Base-by-base conservation (phyloP, 2,113 vertebrate genomes). In the Poeciliopsis retropinna region DNA sequence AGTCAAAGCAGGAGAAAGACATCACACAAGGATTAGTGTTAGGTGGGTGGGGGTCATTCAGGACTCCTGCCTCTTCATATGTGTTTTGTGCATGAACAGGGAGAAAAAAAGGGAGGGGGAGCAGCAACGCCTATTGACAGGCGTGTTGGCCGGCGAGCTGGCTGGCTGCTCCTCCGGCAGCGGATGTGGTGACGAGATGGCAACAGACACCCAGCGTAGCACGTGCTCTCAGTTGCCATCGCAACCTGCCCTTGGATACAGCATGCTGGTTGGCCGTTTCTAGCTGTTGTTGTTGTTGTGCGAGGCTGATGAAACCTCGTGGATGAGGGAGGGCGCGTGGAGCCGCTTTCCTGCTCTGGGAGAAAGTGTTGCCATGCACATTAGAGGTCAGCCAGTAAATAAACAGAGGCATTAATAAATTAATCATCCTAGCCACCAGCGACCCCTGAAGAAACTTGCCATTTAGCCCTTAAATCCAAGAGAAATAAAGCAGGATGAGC, bases 191-290 rank as follows among this genome's bases (percentile, higher is more conserved):
- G 92, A 94, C 87, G 85, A 88, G 84, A 91, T 93, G 92, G 94
- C 93, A 94, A 94, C 94, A 94, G 89, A 91, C 90, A 79, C 80
- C 79, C 80, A 76, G 85, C 79, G 22, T 88, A 90, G 91, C 92
- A 88, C 90, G 91, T 84, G 92, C 87, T 90, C 86, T 41, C 81
- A 91, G 94, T 94, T 94, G 90, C 93, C 91, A 91, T 93, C 79
- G 92, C 88, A 93, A 92, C 93, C 89, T 81, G 82, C 68, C 93
- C 94, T 87, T 91, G 89, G 94, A 94, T 94, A 94, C 94, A 94
- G 94, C 90, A 44, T 87, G 86, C 92, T 94, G 94, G 93, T 95
- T 95, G 94, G 94, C 89, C 91, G 68, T 90, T 86, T 89, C 86
- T 51, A 71, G 81, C 86, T 57, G 44, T 47, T 47, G 89, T 91